Evolutionary conservation across 2,888 invertebrate species (phyloP), one percentile per base, ranked within the genome.

Genomic region (Amblyteles armatorius): DNA sequence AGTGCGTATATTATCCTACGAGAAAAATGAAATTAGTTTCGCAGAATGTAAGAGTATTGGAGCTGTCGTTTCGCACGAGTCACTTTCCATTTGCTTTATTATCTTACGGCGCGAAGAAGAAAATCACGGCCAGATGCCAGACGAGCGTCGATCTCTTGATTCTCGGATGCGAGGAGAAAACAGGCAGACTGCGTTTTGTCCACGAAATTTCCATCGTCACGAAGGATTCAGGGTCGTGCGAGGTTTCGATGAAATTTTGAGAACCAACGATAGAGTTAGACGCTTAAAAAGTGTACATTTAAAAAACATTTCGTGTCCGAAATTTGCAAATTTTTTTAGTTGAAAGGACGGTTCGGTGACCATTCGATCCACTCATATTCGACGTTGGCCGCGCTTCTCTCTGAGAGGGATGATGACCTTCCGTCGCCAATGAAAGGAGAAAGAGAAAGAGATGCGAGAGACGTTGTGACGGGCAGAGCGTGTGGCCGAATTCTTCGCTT

Each of bases 401-500:
- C 26, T 4, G 22, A 57, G 57, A 57, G 22, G 26, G 57, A 26
- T 57, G 13, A 22, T 11, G 11, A 13, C 3, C 57, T 57, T 57
- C 9, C 22, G 22, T 22, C 11, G 4, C 22, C 19, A 57, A 4
- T 22, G 11, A 57, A 57, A 57, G 22, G 57, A 57, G 57, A 79
- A 77, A 84, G 67, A 55, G 60, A 81, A 81, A 71, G 78, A 82
- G 73, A 84, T 67, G 71, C 40, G 63, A 55, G 52, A 72, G 48
- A 76, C 44, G 74, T 74, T 52, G 74, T 55, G 79, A 77, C 68
- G 83, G 78, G 72, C 50, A 63, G 83, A 48, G 57, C 77, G 71
- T 81, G 85, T 91, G 91, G 90, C 90, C 90, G 91, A 90, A 90
- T 91, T 91, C 89, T 84, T 88, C 85, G 84, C 87, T 87, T 57